Conservation (phyloP, 2,888 invertebrate species). For the Chironomus riparius region DNA sequence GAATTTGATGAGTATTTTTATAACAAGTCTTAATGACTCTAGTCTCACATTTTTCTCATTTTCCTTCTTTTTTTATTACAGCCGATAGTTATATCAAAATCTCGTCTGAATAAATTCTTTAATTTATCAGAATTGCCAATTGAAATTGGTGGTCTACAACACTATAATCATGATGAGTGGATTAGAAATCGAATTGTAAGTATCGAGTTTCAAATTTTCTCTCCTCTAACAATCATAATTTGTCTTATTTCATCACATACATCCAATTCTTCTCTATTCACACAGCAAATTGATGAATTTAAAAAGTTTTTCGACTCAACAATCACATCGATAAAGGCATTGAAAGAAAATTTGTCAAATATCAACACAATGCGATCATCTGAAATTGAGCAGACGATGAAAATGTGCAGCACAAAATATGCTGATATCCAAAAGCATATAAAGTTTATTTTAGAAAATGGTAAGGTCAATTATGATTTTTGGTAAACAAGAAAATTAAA, state of each 20-base stretch:
- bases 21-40: too few species aligned
- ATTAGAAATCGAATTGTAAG: conserved; percentile 64
- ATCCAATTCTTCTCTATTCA: conserved; percentile 28
- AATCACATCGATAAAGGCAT: conserved; percentile 51
- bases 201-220: conserved; percentile 28
- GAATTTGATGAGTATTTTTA: neutral
- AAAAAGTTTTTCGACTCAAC: conserved; percentile 51
- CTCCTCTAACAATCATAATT: neutral
- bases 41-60: too few species aligned
- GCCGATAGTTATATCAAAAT: conserved; percentile 61
- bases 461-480: conserved; percentile 35
- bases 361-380: conserved; percentile 47
- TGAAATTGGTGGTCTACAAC: conserved; percentile 61
- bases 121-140: conserved; percentile 60
- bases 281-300: conserved; percentile 56
- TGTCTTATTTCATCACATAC: neutral
- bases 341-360: conserved; percentile 49
- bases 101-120: conserved; percentile 58
- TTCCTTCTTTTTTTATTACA: conserved; percentile 43
- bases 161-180: conserved; percentile 66
- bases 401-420: conserved; percentile 47
- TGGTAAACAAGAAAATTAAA: neutral
- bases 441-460: conserved; percentile 44
- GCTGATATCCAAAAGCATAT: conserved; percentile 45
- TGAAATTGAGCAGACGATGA: conserved; percentile 50